phyloP scores from a whole-genome alignment of 2,797 vertebrate species.

The Clarias fuscus region DNA sequence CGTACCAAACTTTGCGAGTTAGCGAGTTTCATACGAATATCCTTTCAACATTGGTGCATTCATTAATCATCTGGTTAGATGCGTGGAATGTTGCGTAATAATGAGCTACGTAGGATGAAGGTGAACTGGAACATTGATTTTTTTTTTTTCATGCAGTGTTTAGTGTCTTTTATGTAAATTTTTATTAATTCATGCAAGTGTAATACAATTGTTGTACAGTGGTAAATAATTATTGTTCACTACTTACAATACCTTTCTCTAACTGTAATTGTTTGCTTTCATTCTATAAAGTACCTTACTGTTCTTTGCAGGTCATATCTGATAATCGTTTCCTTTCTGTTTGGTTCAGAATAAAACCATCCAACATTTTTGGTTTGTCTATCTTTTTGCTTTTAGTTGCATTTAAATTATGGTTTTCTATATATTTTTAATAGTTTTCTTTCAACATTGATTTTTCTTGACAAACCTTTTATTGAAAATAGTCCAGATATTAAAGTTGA shows the following conservation, averaged over 20 bases:
- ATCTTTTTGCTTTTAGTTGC: not conserved
- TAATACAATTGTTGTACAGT: not conserved
- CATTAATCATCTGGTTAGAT: not conserved
- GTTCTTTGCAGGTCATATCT: not conserved
- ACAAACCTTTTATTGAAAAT: not conserved
- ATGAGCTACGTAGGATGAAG: not conserved
- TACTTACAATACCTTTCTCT: constrained; percentile 12
- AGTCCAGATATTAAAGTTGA: not conserved
- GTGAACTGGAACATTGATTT: not conserved
- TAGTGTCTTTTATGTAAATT: not conserved
- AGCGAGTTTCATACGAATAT: not conserved
- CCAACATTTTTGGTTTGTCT: not conserved
- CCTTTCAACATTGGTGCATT: not conserved
- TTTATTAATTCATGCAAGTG: not conserved
- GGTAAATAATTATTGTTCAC: constrained; percentile 23
- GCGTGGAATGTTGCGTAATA: not conserved
- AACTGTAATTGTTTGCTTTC: not conserved
- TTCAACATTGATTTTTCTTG: not conserved
- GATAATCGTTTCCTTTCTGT: constrained; percentile 6
- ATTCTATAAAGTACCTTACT: not conserved
- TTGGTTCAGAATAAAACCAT: constrained; percentile 37
- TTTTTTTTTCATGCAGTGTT: not conserved
- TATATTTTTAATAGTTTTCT: too few relatives aligned
- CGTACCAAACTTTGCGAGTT: too few relatives aligned
- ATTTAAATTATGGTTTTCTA: too few relatives aligned